These are phyloP conservation scores for Dipodomys stephensi DNA, from an alignment of 2,113 vertebrate species.

Conservation along the genomic window DNA sequence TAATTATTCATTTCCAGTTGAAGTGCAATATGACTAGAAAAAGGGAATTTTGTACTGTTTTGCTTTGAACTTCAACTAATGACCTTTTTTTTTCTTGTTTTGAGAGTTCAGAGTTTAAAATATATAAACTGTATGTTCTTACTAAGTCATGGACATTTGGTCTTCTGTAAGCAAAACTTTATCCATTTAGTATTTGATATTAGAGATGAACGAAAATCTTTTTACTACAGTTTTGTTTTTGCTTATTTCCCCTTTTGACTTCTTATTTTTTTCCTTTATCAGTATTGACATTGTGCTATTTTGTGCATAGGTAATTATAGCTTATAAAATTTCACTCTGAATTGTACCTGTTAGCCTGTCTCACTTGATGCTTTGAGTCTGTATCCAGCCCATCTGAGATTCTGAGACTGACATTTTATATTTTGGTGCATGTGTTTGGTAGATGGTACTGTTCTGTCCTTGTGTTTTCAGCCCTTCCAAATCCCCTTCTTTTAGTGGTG, in stretches of 20 bases:
- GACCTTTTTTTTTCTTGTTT: not conserved
- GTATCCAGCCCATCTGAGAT: not conserved
- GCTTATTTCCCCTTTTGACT: not conserved
- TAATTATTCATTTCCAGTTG: slow-evolving; percentile 53
- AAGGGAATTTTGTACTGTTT: slow-evolving; percentile 28
- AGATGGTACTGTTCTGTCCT: not conserved
- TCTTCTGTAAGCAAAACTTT: slow-evolving; percentile 20
- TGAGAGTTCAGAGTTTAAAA: slow-evolving; percentile 17
- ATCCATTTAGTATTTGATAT: slow-evolving; percentile 6
- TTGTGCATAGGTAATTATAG: not conserved
- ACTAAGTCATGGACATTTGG: not conserved
- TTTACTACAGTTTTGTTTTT: not conserved
- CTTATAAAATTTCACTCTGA: not conserved
- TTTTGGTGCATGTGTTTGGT: not conserved
- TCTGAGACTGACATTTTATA: not conserved
- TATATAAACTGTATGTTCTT: not conserved
- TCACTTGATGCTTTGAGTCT: not conserved
- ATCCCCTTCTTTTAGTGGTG: not conserved
- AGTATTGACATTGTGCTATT: not conserved
- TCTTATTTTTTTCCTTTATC: not conserved
- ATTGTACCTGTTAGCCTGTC: not conserved
- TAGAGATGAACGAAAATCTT: not conserved
- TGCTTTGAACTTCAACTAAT: slow-evolving; percentile 26
- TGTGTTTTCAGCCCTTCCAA: not conserved
- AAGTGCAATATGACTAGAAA: not conserved